Base-by-base conservation (phyloP, 1,140 invertebrate genomes). In the Hyphantria cunea region DNA sequence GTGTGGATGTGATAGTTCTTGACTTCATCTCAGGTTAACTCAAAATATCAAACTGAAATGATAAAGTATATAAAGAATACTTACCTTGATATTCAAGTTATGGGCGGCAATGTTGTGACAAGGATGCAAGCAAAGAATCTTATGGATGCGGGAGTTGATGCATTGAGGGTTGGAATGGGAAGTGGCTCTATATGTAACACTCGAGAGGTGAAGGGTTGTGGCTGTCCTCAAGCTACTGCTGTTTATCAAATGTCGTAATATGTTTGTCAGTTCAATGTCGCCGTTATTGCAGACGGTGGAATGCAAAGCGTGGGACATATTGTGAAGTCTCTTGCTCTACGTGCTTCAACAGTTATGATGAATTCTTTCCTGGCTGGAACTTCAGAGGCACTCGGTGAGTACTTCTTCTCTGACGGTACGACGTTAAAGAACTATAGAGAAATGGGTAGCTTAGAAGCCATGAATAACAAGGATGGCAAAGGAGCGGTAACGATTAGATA, bases 1-100 rank as follows among this genome's bases (percentile, higher is more conserved):
- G 98, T 17, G 98, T 99, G n/a, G 99, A 99, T 93, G 98, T 99
- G 8, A 93, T 99, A 52, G 95, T 99, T 11, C 88, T 99, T 64
- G 99, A 99, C 91, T n/a, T 99, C 99, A 0, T 99, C 98, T 14
- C 99, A 99, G 92, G 99, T 99, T 45, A 99, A 99, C 83, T 99
- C 98, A 0, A 94, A 94, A 14, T 99, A 96, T 86, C 99, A 99
- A 90, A 95, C 99, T 64, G 94, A 99, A 55, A 97, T 99, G 96
- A 96, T 99, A 13, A 95, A 96, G 78, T 96, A 93, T 76, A 98
- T 99, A 6, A 99, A 99, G 91, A 91, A 92, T 34, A 96, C 94
- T 12, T 99, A 97, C 91, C 97, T 97, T 10, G 92, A 96, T 14
- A 91, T 99, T 9, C 97, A 99, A 92, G 95, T 99, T 0, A 96